Base-by-base conservation (phyloP, 2,888 invertebrate genomes). In the Eupithecia tripunctaria region DNA sequence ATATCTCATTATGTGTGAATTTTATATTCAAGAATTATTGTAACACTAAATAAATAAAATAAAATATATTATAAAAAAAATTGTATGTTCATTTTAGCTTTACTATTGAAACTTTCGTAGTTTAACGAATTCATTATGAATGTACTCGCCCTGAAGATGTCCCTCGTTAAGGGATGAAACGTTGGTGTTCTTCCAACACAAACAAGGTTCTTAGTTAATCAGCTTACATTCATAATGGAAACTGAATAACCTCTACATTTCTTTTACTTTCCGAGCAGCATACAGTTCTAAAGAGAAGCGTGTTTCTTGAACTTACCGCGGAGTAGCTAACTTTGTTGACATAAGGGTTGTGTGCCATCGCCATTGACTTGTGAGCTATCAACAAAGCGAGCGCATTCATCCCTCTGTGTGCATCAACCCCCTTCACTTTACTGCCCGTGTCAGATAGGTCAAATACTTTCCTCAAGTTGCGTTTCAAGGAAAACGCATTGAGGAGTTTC, bases 341-440 rank as follows among this genome's bases (percentile, higher is more conserved):
- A 77, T 92, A 96, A 0, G 96, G 95, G 78, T 90, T 95, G 79
- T 95, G 96, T 7, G 95, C 93, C 87, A 95, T 90, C 0, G 95
- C 95, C 92, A 95, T 94, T 0, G 95, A 94, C 85, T 96, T 96
- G 78, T 96, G 96, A 0, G 95, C 95, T 66, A 95, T 80, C 4
- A 95, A 82, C 71, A 96, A 82, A 1, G 94, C 95, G 0, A 96
- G 79, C 0, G 95, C 95, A 76, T 95, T 95, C 38, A 96, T 81
- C 3, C 94, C 94, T 78, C 96, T 87, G 65, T 94, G 91, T 1
- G 95, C 95, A 79, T 96, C 95, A 1, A 96, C 82, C 0, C 95
- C 94, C 74, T 91, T 91, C 51, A 95, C 89, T 72, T 92, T 91
- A 1, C 91, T 88, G 1, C 88, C 84, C 0, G 89, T 83, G 72